phyloP scores from a whole-genome alignment of 1,140 invertebrate species.

The Pomacea maculata region DNA sequence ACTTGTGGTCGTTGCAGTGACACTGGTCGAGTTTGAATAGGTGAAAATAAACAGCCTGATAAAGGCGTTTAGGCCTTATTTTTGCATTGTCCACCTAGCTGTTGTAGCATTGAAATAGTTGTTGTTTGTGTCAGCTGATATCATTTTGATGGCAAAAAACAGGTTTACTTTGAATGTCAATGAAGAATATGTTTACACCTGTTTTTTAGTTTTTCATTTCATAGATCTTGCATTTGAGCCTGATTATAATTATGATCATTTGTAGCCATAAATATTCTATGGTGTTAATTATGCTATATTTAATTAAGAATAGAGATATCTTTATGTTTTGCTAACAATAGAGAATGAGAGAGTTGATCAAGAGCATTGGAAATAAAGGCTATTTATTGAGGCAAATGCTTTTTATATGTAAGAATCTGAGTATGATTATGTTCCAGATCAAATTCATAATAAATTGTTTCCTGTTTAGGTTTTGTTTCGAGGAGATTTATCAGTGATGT shows the following conservation, averaged over 20 bases:
- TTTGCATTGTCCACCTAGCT: no score
- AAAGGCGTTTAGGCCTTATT: no score
- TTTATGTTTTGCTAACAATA: no score
- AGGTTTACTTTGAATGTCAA: not conserved
- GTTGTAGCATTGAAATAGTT: no score
- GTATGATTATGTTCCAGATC: not conserved
- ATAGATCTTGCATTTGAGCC: not conserved
- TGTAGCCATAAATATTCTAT: no score
- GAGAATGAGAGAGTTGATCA: not conserved
- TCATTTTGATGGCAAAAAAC: no score
- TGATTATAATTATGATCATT: not conserved
- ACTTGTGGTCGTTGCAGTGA: no score
- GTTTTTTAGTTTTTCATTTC: not conserved
- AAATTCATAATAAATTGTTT: not conserved
- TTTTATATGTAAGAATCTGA: not conserved
- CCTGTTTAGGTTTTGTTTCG: constrained; percentile 1
- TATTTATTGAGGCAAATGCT: not conserved
- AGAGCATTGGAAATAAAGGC: not conserved
- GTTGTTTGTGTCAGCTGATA: no score
- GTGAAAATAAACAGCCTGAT: no score
- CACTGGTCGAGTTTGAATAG: no score
- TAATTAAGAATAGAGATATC: no score
- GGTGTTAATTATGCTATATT: no score
- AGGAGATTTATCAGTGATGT: constrained; percentile 1
- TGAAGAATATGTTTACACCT: not conserved